phyloP scores from a whole-genome alignment of 2,888 invertebrate species.

The Eristalis tenax region DNA sequence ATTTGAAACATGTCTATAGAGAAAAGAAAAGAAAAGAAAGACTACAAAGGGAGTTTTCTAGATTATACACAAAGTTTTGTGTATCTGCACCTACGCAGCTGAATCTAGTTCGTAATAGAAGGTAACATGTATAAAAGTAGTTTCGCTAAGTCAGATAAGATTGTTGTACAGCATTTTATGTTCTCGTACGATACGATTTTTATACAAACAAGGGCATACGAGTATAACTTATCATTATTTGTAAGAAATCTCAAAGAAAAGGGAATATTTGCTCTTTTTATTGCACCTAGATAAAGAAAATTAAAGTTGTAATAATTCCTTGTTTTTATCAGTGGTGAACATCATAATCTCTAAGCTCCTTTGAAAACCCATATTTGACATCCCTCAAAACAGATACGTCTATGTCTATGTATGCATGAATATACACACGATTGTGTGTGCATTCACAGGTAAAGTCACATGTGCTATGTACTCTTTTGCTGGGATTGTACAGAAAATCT shows the following conservation, averaged over 20 bases:
- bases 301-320: constrained; percentile 50
- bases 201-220: constrained; percentile 49
- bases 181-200: constrained; percentile 43
- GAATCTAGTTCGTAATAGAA: constrained; percentile 37
- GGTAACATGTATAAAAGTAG: constrained; percentile 21
- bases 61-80: constrained; percentile 2
- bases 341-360: constrained; percentile 51
- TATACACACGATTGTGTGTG: neutral
- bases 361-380: constrained; percentile 38
- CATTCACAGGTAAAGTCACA: neutral
- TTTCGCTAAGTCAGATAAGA: constrained; percentile 52
- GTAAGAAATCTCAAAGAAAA: constrained; percentile 55
- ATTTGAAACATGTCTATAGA: neutral
- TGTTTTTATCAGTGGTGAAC: constrained; percentile 48
- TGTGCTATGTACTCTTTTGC: neutral
- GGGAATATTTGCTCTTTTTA: constrained; percentile 61
- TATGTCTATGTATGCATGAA: neutral
- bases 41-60: neutral
- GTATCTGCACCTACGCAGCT: constrained; percentile 25
- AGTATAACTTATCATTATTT: constrained; percentile 59
- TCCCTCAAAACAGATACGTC: constrained; percentile 22
- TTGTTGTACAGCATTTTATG: constrained; percentile 50
- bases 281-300: constrained; percentile 58
- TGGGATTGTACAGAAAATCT: neutral
- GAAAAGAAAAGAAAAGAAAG: neutral